phyloP scores from a whole-genome alignment of 2,888 invertebrate genomes.

The Abscondita cerata region DNA sequence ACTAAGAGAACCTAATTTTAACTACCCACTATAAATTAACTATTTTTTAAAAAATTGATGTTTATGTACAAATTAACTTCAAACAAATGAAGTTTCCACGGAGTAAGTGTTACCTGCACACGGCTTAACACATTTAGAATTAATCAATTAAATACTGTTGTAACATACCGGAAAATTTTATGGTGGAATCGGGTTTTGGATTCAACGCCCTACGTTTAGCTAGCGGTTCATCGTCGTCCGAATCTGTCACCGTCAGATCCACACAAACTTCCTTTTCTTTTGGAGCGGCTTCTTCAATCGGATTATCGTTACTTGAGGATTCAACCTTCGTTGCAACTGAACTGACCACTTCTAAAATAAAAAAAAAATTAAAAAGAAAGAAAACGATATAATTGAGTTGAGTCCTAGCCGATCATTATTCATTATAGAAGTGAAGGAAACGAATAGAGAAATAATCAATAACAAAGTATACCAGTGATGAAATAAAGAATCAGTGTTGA shows the following conservation, averaged over 20 bases:
- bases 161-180: constrained; percentile 55
- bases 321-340: constrained; percentile 22
- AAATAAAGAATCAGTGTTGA: too few species aligned
- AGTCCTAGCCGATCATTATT: too few species aligned
- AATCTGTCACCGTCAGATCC: constrained; percentile 77
- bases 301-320: constrained; percentile 21
- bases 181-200: constrained; percentile 58
- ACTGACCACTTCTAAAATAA: constrained; percentile 25
- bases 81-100: too few species aligned
- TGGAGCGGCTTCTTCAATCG: constrained; percentile 40
- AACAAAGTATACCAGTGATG: too few species aligned
- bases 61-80: neutral
- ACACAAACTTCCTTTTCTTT: constrained; percentile 62
- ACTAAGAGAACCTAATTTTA: too few species aligned
- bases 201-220: constrained; percentile 64
- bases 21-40: too few species aligned
- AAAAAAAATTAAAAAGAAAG: too few species aligned
- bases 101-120: too few species aligned
- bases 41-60: too few species aligned
- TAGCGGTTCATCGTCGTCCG: constrained; percentile 72
- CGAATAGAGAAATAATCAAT: too few species aligned
- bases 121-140: neutral
- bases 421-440: too few species aligned
- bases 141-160: constrained; percentile 39
- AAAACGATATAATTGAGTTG: too few species aligned